Base-by-base conservation (phyloP, 2,797 vertebrate species). In the Danio jaintianensis region DNA sequence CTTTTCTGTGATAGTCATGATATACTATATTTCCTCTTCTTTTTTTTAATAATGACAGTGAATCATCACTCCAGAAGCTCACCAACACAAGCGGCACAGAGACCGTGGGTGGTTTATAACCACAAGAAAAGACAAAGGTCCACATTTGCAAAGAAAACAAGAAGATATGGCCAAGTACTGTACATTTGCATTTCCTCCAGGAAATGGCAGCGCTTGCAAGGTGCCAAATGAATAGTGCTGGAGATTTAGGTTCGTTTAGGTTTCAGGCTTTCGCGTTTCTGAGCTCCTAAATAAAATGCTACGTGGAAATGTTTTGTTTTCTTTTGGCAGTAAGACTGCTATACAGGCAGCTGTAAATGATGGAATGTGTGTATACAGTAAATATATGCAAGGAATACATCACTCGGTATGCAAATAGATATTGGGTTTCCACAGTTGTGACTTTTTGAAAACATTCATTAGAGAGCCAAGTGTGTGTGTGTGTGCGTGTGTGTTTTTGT, bases 141-240 rank as follows among this genome's bases (percentile, higher is more conserved):
- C 42, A 58, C 15, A 45, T 73, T 45, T 73, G 7, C 42, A 29
- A 58, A 45, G 52, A 56, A 71, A 71, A 71, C 52, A 71, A 43
- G 61, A 63, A 55, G n/a, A 56, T 56, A 56, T 71, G 52, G 52
- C 69, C 69, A 56, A 71, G 68, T 22, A 29, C 29, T 29, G 29
- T 3, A 5, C 36, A 71, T 71, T 71, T 71, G 69, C 38, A 56
- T 71, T 71, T 71, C 38, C 52, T 71, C 12, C 20, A 71, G 38
- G n/a, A 43, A 56, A 71, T 42, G 52, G 48, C 50, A 13, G 7
- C 18, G 16, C 38, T 40, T 40, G 50, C 18, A 18, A 42, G 69
- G 38, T 11, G 8, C 7, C 52, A 71, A 56, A 42, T 8, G 9
- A 9, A 56, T 22, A 22, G 4, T 8, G 50, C 18, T 71, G 38